Conservation (phyloP, 2,797 vertebrate genomes). For the Microctenopoma lineatum region DNA sequence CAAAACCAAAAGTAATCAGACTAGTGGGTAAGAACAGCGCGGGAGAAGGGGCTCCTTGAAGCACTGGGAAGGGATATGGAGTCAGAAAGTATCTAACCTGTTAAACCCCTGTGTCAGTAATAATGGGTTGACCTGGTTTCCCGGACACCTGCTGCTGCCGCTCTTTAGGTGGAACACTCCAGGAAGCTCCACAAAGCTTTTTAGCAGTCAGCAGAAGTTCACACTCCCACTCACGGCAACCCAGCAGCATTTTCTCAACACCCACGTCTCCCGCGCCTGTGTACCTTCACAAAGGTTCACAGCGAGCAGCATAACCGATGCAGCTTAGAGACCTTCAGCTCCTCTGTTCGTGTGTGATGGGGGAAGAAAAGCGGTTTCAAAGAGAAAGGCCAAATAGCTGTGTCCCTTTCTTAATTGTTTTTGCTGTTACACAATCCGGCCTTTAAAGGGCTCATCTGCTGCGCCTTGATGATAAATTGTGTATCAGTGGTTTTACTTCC, state of each 20-base stretch:
- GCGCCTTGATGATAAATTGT: conserved; percentile 11
- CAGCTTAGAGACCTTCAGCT: conserved; percentile 35
- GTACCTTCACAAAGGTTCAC: conserved; percentile 60
- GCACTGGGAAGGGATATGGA: background rate
- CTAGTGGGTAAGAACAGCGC: background rate
- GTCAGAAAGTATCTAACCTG: conserved; percentile 20
- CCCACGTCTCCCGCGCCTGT: conserved; percentile 50
- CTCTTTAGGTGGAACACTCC: conserved; percentile 48
- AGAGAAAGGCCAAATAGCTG: conserved; percentile 20
- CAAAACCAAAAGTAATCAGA: background rate
- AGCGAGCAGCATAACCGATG: conserved; percentile 36
- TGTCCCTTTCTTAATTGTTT: conserved; percentile 25
- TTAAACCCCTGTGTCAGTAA: conserved; percentile 23
- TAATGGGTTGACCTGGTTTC: conserved; percentile 52
- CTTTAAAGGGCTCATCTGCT: conserved; percentile 30
- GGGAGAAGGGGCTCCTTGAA: conserved; percentile 5
- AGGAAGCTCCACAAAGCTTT: conserved; percentile 63
- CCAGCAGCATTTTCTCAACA: conserved; percentile 52
- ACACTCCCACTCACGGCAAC: conserved; percentile 62
- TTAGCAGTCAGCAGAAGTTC: conserved; percentile 66
- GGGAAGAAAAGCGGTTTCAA: conserved; percentile 17
- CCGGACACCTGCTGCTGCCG: conserved; percentile 37
- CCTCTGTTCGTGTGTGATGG: conserved; percentile 25
- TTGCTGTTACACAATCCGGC: conserved; percentile 5
- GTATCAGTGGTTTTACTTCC: background rate